Evolutionary conservation across 35 echinoderm and acorn worm genomes (phyloP), one percentile per base, ranked within the genome.

Genomic region (Heliocidaris tuberculata): DNA sequence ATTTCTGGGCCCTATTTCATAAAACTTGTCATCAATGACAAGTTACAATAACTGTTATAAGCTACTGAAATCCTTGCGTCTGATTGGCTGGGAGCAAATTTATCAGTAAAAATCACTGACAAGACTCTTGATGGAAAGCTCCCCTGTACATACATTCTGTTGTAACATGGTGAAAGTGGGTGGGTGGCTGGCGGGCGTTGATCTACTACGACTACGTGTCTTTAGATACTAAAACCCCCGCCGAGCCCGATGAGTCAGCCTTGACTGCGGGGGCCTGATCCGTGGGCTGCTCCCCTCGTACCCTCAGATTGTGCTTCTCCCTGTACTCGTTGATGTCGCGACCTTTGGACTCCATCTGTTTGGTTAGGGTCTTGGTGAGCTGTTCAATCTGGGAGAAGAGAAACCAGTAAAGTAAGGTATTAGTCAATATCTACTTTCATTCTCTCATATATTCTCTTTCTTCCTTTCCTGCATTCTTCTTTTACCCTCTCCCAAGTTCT

Each of bases 301-400:
- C 96, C 90, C 94, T 90, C 8, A 99, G 97, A 85, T 97, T 97
- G 91, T 97, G 95, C 90, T 99, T 99, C 92, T 99, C 98, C 48
- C 98, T 27, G 88, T 95, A 99, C 86, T 97, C 97, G 27, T 96
- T 94, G 60, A 99, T 94, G 30, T 99, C 98, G 31, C 95, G 94
- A 24, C 95, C 97, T 94, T 99, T 99, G 8, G 48, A 70, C 94
- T 97, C 95, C 49, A 97, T 88, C 91, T 99, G 98, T 6, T 96
- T 94, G 65, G 90, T 96, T 85, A 99, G 56, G 13, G 88, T 94
- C 88, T 97, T 97, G 15, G 96, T 85, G 17, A 99, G 95, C 94
- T 97, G 96, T 59, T 60, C 59, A 95, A 99, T 93, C 98, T 99
- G 97, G 31, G n/a, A 31, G 50, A 42, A 48, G 15, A 94, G 50